Conservation (phyloP, 2,797 vertebrate species). For the Carapus acus region DNA sequence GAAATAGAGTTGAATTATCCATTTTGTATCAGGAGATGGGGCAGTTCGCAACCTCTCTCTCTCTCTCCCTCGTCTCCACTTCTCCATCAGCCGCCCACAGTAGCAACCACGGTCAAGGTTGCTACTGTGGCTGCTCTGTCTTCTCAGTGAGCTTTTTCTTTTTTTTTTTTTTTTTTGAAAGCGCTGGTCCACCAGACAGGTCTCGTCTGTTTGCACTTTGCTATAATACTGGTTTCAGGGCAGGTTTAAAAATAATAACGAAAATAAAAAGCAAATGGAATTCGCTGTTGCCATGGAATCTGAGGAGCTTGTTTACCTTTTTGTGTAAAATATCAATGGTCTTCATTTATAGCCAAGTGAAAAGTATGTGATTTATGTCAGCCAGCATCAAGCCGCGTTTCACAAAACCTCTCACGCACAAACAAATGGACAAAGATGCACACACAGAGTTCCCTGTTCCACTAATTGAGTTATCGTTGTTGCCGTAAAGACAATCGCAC, state of each 20-base stretch:
- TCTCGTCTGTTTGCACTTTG: slow-evolving; percentile 22
- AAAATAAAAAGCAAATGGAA: slow-evolving; percentile 43
- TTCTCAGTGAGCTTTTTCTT: too few relatives aligned
- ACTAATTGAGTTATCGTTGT: too few relatives aligned
- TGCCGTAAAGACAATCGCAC: too few relatives aligned
- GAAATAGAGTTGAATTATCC: slow-evolving; percentile 67
- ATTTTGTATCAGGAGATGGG: slow-evolving; percentile 66
- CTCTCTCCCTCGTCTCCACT: slow-evolving; percentile 50
- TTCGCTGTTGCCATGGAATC: slow-evolving; percentile 49
- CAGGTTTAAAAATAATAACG: slow-evolving; percentile 41
- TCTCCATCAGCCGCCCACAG: slow-evolving; percentile 54
- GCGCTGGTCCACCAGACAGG: slow-evolving; percentile 37
- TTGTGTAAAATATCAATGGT: slow-evolving; percentile 15
- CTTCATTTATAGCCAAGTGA: background rate
- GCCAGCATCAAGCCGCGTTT: too few relatives aligned
- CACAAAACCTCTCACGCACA: too few relatives aligned
- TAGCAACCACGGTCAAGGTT: slow-evolving; percentile 59
- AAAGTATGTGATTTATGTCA: slow-evolving; percentile 17
- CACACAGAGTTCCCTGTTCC: too few relatives aligned
- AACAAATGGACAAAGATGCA: too few relatives aligned
- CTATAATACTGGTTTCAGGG: slow-evolving; percentile 29
- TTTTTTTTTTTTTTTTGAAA: too few relatives aligned
- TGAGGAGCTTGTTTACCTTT: slow-evolving; percentile 20
- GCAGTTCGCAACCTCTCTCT: slow-evolving; percentile 56
- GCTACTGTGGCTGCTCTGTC: slow-evolving; percentile 39